Conservation (phyloP, 1,140 invertebrate species). For the Calycopis cecrops region DNA sequence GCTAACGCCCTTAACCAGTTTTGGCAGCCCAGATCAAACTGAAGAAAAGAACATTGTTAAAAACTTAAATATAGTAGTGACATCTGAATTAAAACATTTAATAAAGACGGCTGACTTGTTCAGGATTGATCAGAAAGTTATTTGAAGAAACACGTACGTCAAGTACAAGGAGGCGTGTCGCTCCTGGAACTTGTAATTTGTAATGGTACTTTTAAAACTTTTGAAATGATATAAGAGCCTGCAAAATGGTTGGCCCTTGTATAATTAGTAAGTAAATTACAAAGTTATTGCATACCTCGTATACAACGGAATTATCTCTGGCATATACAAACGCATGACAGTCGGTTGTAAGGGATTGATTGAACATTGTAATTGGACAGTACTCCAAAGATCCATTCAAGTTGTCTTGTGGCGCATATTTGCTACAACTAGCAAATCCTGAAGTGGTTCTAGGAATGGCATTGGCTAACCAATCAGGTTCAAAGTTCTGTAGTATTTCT, state of each 20-base stretch:
- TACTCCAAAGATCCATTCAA: constrained; percentile 20
- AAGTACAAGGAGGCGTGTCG: no score
- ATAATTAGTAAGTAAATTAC: no score
- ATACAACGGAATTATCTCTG: constrained; percentile 39
- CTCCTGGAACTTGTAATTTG: no score
- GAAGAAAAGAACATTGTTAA: constrained; percentile 9
- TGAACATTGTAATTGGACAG: constrained; percentile 28
- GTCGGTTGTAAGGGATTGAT: constrained; percentile 23
- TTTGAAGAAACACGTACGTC: no score
- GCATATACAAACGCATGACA: constrained; percentile 31
- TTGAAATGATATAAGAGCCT: no score
- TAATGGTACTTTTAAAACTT: no score
- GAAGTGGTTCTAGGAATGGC: constrained; percentile 36
- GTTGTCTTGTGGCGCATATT: constrained; percentile 28
- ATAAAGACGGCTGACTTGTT: no score
- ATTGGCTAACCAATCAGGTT: constrained; percentile 40
- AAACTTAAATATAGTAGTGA: no score
- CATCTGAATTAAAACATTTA: no score
- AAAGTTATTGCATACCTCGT: constrained; percentile 49
- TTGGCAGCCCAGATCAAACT: constrained; percentile 41
- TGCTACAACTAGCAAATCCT: constrained; percentile 40
- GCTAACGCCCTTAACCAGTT: constrained; percentile 37
- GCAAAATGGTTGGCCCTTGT: no score
- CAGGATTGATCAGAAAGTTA: no score
- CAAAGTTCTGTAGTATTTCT: constrained; percentile 26